Conservation (phyloP, 2,797 vertebrate species). For the Todus mexicanus region DNA sequence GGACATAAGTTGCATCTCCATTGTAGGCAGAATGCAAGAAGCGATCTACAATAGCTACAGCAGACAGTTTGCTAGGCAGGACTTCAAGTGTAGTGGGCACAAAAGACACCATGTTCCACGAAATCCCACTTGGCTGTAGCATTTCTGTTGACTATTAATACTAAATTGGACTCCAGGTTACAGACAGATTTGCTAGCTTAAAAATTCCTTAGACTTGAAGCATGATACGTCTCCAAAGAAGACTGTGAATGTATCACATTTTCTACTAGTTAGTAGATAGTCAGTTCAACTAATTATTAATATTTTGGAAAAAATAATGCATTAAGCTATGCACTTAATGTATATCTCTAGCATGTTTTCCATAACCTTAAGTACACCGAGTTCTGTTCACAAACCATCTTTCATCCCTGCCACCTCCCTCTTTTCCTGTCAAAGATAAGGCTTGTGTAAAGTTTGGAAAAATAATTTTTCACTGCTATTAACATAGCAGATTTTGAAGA, state of each 20-base stretch:
- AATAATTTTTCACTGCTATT: constrained; percentile 22
- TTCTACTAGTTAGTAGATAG: not conserved
- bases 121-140: not conserved
- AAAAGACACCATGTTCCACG: not conserved
- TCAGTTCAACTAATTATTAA: not conserved
- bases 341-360: not conserved
- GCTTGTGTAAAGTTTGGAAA: not conserved
- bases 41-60: not conserved
- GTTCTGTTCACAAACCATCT: not conserved
- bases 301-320: not conserved
- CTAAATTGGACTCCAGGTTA: not conserved
- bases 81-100: not conserved
- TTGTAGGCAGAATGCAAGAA: not conserved
- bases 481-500: constrained; percentile 6
- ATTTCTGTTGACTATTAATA: not conserved
- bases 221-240: not conserved
- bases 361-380: not conserved
- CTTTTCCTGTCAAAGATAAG: constrained; percentile 20
- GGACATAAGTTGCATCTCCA: fast-evolving
- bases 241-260: not conserved
- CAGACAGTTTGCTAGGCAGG: not conserved
- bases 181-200: not conserved
- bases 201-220: not conserved
- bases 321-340: not conserved
- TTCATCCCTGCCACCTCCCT: not conserved